Evolutionary conservation across 2,888 invertebrate genomes (phyloP).

Genomic region (Ormyrus pomaceus): DNA sequence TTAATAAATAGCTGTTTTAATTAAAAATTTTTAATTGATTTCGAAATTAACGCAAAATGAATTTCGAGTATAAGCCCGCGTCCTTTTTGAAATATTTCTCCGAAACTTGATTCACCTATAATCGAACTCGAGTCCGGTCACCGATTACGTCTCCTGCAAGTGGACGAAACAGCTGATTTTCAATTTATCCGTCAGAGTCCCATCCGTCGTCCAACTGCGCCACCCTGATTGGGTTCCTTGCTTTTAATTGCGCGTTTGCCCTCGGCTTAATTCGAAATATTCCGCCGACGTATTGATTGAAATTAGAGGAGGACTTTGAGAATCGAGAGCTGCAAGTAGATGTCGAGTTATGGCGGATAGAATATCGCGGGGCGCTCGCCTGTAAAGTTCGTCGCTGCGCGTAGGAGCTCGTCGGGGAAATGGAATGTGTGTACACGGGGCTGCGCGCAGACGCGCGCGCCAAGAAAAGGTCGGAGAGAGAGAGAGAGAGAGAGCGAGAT

Average conservation of each 20-base stretch:
- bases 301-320: constrained; percentile 34
- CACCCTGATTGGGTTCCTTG: constrained; percentile 37
- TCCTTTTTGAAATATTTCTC: no score
- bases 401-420: constrained; percentile 22
- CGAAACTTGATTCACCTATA: no score
- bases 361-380: constrained; percentile 7
- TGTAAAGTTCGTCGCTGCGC: neutral
- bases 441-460: constrained; percentile 8
- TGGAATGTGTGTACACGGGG: constrained; percentile 30
- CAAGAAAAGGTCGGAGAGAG: constrained; percentile 8
- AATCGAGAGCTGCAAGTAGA: constrained; percentile 30
- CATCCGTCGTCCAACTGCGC: neutral
- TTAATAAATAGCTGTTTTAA: no score
- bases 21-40: no score
- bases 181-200: constrained; percentile 7
- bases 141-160: no score
- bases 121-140: no score
- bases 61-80: no score
- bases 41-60: no score
- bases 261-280: constrained; percentile 37
- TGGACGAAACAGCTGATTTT: constrained; percentile 11
- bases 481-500: constrained; percentile 9
- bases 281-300: constrained; percentile 30
- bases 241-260: constrained; percentile 39
- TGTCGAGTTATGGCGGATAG: neutral